phyloP scores from a whole-genome alignment of 2,888 invertebrate genomes.

The Coelogynopora nodosa region DNA sequence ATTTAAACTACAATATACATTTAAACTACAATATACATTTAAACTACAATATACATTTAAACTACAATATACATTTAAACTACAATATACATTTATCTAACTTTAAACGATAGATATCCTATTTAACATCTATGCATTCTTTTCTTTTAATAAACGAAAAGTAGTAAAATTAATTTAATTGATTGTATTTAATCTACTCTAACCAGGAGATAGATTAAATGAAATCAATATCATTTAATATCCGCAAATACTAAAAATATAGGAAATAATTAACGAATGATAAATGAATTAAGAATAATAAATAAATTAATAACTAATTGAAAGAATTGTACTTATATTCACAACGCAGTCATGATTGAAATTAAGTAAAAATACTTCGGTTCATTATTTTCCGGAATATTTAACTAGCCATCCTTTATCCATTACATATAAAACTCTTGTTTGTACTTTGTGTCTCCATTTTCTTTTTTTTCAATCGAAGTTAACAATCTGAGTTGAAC shows the following conservation, averaged over 20 bases:
- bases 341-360: background rate
- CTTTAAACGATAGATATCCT: too few species aligned
- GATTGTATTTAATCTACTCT: background rate
- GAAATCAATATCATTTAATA: background rate
- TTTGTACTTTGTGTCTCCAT: background rate
- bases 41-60: too few species aligned
- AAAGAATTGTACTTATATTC: background rate
- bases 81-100: too few species aligned
- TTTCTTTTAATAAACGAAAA: too few species aligned
- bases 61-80: too few species aligned
- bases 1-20: too few species aligned
- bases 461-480: background rate
- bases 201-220: background rate
- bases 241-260: background rate
- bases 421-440: too few species aligned
- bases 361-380: background rate
- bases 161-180: background rate
- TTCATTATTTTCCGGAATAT: too few species aligned
- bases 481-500: background rate
- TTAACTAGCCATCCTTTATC: too few species aligned
- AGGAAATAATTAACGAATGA: background rate
- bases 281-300: background rate
- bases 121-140: too few species aligned
- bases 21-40: too few species aligned
- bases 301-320: background rate